These are phyloP conservation scores for Thumatha senex DNA, from an alignment of 2,888 invertebrate species.

Conservation along the genomic window DNA sequence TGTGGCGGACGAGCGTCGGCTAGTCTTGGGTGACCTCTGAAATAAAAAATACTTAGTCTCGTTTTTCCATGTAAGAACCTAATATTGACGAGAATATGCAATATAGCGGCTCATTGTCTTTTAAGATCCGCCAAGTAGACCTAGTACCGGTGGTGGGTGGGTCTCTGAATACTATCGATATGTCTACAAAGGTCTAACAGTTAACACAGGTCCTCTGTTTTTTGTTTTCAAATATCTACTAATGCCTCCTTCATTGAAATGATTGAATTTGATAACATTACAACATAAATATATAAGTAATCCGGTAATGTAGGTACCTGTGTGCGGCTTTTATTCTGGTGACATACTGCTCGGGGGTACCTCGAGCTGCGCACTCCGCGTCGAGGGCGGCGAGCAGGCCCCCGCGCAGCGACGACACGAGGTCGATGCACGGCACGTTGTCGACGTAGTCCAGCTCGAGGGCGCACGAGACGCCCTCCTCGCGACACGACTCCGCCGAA, in stretches of 20 bases:
- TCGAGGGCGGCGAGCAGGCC: slow-evolving; percentile 96
- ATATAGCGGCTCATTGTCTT: no score
- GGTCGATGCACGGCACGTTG: slow-evolving; percentile 97
- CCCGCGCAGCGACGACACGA: slow-evolving; percentile 95
- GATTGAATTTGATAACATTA: no score
- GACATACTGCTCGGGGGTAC: slow-evolving; percentile 83
- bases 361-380: slow-evolving; percentile 94
- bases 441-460: slow-evolving; percentile 97
- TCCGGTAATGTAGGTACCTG: slow-evolving; percentile 34
- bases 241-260: no score
- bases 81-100: no score
- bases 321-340: slow-evolving; percentile 63
- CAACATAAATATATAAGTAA: background rate
- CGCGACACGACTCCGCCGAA: slow-evolving; percentile 95
- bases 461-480: slow-evolving; percentile 95
- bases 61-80: no score
- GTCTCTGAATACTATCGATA: no score
- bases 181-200: no score
- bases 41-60: no score
- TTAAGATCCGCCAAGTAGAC: no score
- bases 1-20: slow-evolving; percentile 91
- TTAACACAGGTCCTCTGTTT: no score
- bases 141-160: no score
- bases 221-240: no score
- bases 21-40: slow-evolving; percentile 91